Evolutionary conservation across 2,113 vertebrate genomes (phyloP).

Genomic region (Canis aureus): DNA sequence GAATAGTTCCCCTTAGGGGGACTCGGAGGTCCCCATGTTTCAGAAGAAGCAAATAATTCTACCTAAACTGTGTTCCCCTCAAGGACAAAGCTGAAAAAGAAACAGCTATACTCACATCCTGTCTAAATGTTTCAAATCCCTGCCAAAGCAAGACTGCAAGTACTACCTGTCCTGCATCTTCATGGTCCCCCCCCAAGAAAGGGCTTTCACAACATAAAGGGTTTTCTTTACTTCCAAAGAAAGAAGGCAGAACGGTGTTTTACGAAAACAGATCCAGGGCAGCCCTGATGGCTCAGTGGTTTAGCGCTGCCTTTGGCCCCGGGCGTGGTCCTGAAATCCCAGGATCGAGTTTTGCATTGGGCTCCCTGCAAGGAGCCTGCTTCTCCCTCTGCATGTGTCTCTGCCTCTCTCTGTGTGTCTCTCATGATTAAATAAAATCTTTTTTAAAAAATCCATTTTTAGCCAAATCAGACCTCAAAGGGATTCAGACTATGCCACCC

Average conservation of each 20-base stretch:
- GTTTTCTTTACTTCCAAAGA: background rate
- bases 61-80: background rate
- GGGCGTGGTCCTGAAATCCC: no score
- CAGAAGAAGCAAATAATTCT: background rate
- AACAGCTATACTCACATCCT: background rate
- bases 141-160: background rate
- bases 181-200: background rate
- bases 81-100: background rate
- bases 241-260: background rate
- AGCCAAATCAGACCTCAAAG: background rate
- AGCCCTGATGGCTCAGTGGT: no score
- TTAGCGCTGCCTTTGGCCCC: no score
- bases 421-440: no score
- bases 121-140: background rate
- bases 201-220: background rate
- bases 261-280: slow-evolving; percentile 25
- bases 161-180: background rate
- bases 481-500: background rate
- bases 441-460: background rate
- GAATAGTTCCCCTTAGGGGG: background rate
- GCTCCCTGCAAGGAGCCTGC: no score
- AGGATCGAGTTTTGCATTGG: no score
- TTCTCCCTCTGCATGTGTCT: no score
- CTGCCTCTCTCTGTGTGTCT: no score
- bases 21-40: background rate